Conservation (phyloP, 2,113 vertebrate genomes). For the Lota lota region DNA sequence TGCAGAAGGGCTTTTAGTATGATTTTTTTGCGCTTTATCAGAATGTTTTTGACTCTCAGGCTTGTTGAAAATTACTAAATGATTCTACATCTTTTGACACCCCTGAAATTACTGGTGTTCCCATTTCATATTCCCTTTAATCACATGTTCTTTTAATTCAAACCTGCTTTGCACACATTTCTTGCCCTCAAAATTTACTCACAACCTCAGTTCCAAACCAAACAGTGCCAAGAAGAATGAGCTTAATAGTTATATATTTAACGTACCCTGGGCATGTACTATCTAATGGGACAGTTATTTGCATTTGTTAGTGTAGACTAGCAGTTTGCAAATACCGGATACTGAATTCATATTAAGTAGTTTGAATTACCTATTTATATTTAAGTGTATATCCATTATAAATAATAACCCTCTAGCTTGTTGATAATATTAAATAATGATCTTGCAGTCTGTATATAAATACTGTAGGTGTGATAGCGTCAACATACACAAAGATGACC, state of each 20-base stretch:
- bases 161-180: constrained; percentile 52
- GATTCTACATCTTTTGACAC: constrained; percentile 59
- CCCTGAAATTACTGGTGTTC: constrained; percentile 49
- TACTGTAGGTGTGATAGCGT: neutral
- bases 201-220: constrained; percentile 44
- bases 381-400: constrained; percentile 16
- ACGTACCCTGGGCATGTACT: constrained; percentile 22
- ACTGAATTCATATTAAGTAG: constrained; percentile 21
- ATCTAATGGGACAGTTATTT: constrained; percentile 40
- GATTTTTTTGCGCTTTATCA: constrained; percentile 15
- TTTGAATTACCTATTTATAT: constrained; percentile 30
- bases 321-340: constrained; percentile 30
- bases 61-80: constrained; percentile 50
- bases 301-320: constrained; percentile 29
- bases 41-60: constrained; percentile 29
- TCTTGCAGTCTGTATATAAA: constrained; percentile 6
- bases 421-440: constrained; percentile 24
- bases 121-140: constrained; percentile 64
- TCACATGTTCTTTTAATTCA: constrained; percentile 51
- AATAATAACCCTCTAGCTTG: constrained; percentile 3
- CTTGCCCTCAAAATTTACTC: constrained; percentile 38
- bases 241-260: constrained; percentile 35
- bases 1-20: constrained; percentile 8
- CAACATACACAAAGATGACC: constrained; percentile 25
- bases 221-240: constrained; percentile 49